Conservation (phyloP, 2,888 invertebrate genomes). For the Drosophila kambysellisi region DNA sequence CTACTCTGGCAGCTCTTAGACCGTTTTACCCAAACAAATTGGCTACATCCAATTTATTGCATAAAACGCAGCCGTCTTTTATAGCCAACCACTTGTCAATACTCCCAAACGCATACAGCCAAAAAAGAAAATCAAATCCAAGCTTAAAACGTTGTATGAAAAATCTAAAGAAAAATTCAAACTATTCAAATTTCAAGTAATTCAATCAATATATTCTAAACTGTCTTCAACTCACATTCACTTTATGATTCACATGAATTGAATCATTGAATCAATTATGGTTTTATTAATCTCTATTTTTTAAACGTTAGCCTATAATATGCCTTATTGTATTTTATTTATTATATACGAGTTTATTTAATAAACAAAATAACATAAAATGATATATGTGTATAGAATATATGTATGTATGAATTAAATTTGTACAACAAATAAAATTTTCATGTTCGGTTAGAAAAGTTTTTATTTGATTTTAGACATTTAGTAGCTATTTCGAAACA, state of each 20-base stretch:
- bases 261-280: neutral
- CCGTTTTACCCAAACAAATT: constrained; percentile 73
- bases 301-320: neutral
- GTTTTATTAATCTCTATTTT: neutral
- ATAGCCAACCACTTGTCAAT: constrained; percentile 33
- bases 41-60: constrained; percentile 74
- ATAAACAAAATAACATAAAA: neutral
- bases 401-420: neutral
- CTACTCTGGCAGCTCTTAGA: constrained; percentile 31
- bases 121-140: neutral
- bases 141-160: neutral
- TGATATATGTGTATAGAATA: neutral
- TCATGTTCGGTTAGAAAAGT: neutral
- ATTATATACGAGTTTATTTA: neutral
- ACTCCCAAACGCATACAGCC: neutral
- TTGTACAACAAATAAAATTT: neutral
- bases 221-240: neutral
- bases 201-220: neutral
- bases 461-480: neutral
- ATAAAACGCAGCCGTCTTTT: constrained; percentile 66
- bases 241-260: neutral
- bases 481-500: neutral
- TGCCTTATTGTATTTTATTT: neutral
- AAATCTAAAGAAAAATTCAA: neutral
- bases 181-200: neutral